Evolutionary conservation across 2,797 vertebrate genomes (phyloP).

Genomic region (Rhinoraja longicauda): DNA sequence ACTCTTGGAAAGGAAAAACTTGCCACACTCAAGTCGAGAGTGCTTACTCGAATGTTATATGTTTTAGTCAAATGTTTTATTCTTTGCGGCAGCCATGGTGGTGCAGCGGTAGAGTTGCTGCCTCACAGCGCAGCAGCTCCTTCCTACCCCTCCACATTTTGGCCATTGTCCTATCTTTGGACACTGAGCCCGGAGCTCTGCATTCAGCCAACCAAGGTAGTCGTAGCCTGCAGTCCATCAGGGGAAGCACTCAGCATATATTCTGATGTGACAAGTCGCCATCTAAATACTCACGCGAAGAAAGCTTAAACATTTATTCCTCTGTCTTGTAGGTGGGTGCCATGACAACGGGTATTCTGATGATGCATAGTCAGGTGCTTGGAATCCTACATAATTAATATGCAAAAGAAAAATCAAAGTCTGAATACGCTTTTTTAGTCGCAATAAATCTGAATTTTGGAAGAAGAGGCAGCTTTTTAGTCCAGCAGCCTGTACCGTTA

Average conservation of each 20-base stretch:
- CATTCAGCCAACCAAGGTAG: neutral
- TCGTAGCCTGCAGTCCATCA: neutral
- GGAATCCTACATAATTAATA: neutral
- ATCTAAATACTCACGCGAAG: neutral
- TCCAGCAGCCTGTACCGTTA: too few relatives aligned
- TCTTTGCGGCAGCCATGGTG: too few relatives aligned
- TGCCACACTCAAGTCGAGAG: neutral
- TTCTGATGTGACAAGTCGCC: neutral
- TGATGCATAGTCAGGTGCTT: neutral
- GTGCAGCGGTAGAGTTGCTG: too few relatives aligned
- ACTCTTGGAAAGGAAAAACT: neutral
- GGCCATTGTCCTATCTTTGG: neutral
- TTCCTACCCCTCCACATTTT: neutral
- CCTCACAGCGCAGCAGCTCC: too few relatives aligned
- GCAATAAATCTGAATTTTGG: too few relatives aligned
- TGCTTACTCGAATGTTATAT: too few relatives aligned
- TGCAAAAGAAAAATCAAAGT: neutral
- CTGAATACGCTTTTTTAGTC: too few relatives aligned
- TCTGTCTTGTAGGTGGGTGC: neutral
- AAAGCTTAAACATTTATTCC: neutral
- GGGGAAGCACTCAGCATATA: neutral
- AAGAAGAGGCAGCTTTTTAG: too few relatives aligned
- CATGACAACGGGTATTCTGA: neutral
- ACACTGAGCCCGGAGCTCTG: neutral
- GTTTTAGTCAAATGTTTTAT: too few relatives aligned